A percentile compares a stretch with the other conserved stretches of the same genome.
phyloP scores from a whole-genome alignment of 2,113 vertebrate species.

The Urocynchramus pylzowi region DNA sequence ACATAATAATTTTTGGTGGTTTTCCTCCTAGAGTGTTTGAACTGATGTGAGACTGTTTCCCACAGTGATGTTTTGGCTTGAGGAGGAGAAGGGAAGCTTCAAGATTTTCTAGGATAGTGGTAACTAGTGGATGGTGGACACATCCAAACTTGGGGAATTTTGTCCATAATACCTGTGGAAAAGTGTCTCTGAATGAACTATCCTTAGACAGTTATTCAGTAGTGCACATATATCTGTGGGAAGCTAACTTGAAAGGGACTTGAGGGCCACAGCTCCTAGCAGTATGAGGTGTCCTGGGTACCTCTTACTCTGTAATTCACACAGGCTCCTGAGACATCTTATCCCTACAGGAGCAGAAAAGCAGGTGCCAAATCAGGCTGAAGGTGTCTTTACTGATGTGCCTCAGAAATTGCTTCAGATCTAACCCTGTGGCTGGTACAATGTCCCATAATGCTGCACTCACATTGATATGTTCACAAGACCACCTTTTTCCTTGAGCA shows the following conservation, averaged over 20 bases:
- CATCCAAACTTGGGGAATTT: background rate
- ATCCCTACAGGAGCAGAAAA: background rate
- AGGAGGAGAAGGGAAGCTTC: background rate
- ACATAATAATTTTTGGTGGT: fast-evolving
- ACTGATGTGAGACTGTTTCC: background rate
- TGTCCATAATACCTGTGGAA: background rate
- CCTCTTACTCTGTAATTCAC: background rate
- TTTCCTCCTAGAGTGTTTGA: background rate
- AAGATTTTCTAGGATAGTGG: background rate
- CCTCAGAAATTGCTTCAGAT: background rate
- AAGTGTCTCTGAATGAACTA: background rate
- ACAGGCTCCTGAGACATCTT: background rate
- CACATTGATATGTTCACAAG: background rate
- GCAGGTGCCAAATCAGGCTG: background rate
- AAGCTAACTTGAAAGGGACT: background rate
- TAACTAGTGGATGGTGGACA: background rate
- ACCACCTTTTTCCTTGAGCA: background rate
- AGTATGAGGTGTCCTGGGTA: background rate
- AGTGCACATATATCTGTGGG: background rate
- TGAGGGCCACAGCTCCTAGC: background rate
- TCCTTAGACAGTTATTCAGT: background rate
- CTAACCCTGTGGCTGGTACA: background rate
- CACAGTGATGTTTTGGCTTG: background rate
- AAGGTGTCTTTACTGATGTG: background rate
- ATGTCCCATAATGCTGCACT: background rate